Conservation (phyloP, 2,113 vertebrate species). For the Deroptyus accipitrinus region DNA sequence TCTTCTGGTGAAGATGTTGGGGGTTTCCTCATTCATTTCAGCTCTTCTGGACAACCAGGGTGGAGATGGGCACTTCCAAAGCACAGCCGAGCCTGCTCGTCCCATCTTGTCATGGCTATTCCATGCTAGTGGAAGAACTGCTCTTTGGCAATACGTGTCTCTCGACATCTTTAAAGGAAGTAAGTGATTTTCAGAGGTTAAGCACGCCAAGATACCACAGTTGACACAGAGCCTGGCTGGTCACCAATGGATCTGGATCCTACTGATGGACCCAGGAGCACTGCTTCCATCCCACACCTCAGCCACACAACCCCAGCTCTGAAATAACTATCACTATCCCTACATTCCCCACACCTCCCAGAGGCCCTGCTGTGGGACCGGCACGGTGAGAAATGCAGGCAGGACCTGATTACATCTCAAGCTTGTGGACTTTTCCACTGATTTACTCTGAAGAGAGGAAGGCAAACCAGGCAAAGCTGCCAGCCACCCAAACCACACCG, state of each 20-base stretch:
- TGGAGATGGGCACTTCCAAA: neutral
- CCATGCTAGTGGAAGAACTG: neutral
- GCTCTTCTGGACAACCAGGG: neutral
- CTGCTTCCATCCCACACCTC: neutral
- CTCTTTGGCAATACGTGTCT: too few species aligned
- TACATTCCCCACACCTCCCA: neutral
- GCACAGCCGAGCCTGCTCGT: accelerated
- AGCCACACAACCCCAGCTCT: neutral
- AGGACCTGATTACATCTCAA: neutral
- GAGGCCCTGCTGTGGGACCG: neutral
- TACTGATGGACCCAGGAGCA: neutral
- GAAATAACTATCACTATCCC: too few species aligned
- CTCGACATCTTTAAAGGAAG: neutral
- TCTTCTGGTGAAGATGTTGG: neutral
- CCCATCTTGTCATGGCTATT: neutral
- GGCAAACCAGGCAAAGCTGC: neutral
- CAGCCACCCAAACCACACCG: neutral
- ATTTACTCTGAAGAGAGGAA: neutral
- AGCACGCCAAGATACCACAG: neutral
- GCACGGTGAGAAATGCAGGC: neutral
- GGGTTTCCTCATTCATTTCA: neutral
- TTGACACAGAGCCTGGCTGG: neutral
- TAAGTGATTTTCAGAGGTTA: neutral
- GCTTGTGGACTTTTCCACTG: neutral
- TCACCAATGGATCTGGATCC: neutral